Evolutionary conservation across 2,797 vertebrate species (phyloP).

Genomic region (Bryconaethiops microstoma): DNA sequence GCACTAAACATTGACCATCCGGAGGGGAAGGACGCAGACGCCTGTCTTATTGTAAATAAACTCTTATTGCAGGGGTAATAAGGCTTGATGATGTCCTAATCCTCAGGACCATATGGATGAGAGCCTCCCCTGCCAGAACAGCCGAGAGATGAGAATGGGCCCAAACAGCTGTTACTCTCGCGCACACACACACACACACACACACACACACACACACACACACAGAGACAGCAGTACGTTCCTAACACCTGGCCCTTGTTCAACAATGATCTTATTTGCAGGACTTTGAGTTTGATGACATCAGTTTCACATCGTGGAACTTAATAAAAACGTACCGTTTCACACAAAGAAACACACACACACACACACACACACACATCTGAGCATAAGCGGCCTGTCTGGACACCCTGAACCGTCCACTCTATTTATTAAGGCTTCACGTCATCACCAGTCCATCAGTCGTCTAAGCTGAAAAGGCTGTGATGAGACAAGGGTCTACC

Average conservation of each 20-base stretch:
- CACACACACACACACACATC: conserved; percentile 21
- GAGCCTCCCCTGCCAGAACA: conserved; percentile 69
- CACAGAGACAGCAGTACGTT: neutral
- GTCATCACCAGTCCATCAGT: too few relatives aligned
- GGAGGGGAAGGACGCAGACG: conserved; percentile 24
- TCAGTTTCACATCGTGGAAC: conserved; percentile 14
- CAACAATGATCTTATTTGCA: conserved; percentile 34
- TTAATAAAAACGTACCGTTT: conserved; percentile 5
- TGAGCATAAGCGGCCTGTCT: too few relatives aligned
- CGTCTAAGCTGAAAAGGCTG: too few relatives aligned
- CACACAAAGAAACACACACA: neutral
- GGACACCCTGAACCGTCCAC: too few relatives aligned
- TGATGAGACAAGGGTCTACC: too few relatives aligned
- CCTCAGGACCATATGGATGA: conserved; percentile 77
- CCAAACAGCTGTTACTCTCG: conserved; percentile 75
- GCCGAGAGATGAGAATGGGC: conserved; percentile 68
- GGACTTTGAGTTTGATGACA: conserved; percentile 20
- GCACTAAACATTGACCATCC: neutral
- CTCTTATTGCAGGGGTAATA: conserved; percentile 66
- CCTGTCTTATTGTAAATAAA: conserved; percentile 51
- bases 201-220: conserved; percentile 14
- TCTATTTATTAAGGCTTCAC: too few relatives aligned
- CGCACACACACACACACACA: conserved; percentile 25
- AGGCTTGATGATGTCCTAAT: conserved; percentile 69
- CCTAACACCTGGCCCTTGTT: conserved; percentile 37